These are phyloP conservation scores for Barnardius zonarius DNA, from an alignment of 2,113 vertebrate species.

Conservation along the genomic window DNA sequence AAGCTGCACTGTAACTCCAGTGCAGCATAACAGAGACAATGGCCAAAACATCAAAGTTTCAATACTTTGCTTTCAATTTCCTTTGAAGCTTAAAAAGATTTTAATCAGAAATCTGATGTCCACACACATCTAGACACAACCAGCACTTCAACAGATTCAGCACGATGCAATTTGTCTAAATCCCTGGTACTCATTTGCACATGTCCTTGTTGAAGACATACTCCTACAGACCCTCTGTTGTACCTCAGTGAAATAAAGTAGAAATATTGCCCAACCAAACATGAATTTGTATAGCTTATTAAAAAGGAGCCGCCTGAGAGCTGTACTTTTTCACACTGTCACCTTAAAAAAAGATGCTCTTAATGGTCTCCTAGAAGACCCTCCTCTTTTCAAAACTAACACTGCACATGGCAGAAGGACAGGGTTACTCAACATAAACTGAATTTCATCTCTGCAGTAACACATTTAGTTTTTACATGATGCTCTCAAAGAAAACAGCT, in stretches of 20 bases:
- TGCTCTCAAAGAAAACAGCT: background rate
- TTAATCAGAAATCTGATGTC: background rate
- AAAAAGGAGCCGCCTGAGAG: background rate
- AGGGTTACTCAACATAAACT: background rate
- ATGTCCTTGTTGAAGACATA: background rate
- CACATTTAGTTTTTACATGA: rapidly evolving
- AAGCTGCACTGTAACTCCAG: background rate
- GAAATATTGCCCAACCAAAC: background rate
- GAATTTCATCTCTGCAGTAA: background rate
- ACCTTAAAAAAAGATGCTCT: background rate
- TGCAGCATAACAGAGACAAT: background rate
- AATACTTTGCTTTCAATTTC: background rate
- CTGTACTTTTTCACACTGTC: background rate
- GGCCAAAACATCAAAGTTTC: background rate
- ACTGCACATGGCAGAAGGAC: background rate
- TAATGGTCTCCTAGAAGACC: background rate
- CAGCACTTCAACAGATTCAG: background rate
- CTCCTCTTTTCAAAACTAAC: background rate
- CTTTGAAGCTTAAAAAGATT: background rate
- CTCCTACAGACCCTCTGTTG: background rate
- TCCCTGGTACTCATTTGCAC: background rate
- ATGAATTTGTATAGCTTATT: background rate
- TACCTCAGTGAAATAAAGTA: background rate
- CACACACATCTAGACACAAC: background rate
- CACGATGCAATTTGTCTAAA: background rate